phyloP scores from a whole-genome alignment of 2,888 invertebrate species.

The Capitulum mitella region DNA sequence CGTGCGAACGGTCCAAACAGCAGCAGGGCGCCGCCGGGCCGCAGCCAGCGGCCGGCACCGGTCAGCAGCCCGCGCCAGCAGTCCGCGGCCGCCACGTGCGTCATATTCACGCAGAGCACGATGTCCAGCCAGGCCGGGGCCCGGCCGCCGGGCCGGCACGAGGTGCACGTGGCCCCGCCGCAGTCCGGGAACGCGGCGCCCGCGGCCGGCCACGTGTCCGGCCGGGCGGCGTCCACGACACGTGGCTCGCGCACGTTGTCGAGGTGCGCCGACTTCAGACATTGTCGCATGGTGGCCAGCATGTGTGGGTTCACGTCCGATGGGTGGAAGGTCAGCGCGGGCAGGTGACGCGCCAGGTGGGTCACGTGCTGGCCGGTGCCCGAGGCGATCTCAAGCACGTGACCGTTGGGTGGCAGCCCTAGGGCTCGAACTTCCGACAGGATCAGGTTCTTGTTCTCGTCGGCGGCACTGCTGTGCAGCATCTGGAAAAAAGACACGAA shows the following conservation, averaged over 20 bases:
- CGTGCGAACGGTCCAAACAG: not conserved
- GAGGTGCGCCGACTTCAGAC: not conserved
- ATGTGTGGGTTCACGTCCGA: constrained; percentile 10
- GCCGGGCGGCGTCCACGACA: not conserved
- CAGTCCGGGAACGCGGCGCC: not conserved
- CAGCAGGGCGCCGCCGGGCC: not conserved
- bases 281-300: not conserved
- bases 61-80: not conserved
- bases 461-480: constrained; percentile 3
- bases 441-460: not conserved
- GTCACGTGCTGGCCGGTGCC: constrained; percentile 24
- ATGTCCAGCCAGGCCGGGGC: constrained; percentile 4
- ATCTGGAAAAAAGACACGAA: too few relatives aligned
- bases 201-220: not conserved
- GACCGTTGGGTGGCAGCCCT: not conserved
- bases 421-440: not conserved
- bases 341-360: constrained; percentile 13
- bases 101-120: constrained; percentile 14
- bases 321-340: constrained; percentile 1
- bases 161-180: not conserved
- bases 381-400: constrained; percentile 17
- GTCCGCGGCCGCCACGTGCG: not conserved
- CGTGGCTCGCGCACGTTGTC: not conserved
- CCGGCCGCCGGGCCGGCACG: not conserved
- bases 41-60: constrained; percentile 8